phyloP scores from a whole-genome alignment of 1,140 invertebrate species.

The Daktulosphaira vitifoliae region DNA sequence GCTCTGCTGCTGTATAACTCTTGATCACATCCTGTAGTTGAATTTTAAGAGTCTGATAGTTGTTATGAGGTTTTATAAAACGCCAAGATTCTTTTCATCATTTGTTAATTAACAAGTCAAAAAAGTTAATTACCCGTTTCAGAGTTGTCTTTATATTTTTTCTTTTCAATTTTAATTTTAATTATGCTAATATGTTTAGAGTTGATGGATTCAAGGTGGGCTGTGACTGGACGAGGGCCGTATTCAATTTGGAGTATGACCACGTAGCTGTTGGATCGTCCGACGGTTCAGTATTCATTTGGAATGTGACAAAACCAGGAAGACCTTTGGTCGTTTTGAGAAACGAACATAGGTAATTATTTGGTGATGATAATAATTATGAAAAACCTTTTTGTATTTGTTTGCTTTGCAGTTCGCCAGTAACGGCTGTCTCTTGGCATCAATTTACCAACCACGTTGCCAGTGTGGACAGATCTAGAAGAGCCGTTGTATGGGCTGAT shows the following conservation, averaged over 20 bases:
- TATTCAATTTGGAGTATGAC: slow-evolving; percentile 81
- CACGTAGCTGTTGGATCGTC: slow-evolving; percentile 81
- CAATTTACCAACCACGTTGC: slow-evolving; percentile 72
- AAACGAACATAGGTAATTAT: slow-evolving; percentile 67
- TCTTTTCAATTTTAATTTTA: no score
- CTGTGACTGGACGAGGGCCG: slow-evolving; percentile 85
- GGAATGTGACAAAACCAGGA: slow-evolving; percentile 66
- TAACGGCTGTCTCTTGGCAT: slow-evolving; percentile 87
- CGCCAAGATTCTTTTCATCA: no score
- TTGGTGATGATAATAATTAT: neutral
- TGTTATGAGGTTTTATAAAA: no score
- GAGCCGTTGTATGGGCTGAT: slow-evolving; percentile 77
- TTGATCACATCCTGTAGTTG: no score
- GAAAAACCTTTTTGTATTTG: slow-evolving; percentile 40
- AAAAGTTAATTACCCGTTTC: no score
- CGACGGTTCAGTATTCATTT: slow-evolving; percentile 85
- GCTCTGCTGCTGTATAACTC: no score
- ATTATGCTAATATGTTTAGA: no score
- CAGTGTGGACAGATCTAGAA: slow-evolving; percentile 79
- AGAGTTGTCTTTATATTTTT: no score
- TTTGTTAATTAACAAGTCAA: no score
- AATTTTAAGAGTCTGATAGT: no score
- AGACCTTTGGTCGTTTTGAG: slow-evolving; percentile 75
- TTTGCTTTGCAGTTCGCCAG: slow-evolving; percentile 63
- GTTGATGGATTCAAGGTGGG: slow-evolving; percentile 90